Evolutionary conservation across 2,113 vertebrate species (phyloP), one percentile per base, ranked within the genome.

Genomic region (Cheilinus undulatus): DNA sequence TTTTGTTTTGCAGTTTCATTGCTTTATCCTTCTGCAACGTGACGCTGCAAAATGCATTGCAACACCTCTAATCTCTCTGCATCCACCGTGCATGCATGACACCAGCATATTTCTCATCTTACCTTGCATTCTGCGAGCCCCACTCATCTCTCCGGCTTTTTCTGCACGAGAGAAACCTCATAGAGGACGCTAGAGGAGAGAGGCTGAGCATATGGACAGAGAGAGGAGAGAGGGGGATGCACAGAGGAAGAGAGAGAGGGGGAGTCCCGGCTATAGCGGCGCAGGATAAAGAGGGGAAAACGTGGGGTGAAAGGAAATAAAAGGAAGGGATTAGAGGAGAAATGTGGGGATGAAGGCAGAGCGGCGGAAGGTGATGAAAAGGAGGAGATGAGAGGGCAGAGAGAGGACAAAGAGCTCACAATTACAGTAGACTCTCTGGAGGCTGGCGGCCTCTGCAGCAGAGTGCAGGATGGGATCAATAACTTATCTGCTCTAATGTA

Each of bases 91-190:
- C 73, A 42, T 38, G 28, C 70, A 65, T 36, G 38, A 75, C 26
- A 34, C 24, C 38, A 15, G 32, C 66, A 52, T 3, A 20, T 76
- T 42, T 45, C 36, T 52, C 42, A 23, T 68, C 81, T 90, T 91
- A 97, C 95, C 95, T 96, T 95, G 66, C 93, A 95, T 83, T 90
- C 92, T 73, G 91, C 92, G 85, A 92, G 92, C 76, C 94, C 94
- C 76, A 92, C 93, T 40, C 94, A 34, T 52, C 23, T 30, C 49
- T 42, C 26, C 11, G 59, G 28, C 52, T 62, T 52, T 42, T 7
- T 19, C 48, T 34, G 63, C 42, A 40, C 11, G 20, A 30, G 32
- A 7, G 48, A 38, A 15, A 27, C 38, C 61, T 69, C 42, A 68
- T 28, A 0, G 12, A 73, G 38, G 58, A 27, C 40, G 60, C 22